Evolutionary conservation across 2,113 vertebrate genomes (phyloP).

Genomic region (Eclectus roratus): DNA sequence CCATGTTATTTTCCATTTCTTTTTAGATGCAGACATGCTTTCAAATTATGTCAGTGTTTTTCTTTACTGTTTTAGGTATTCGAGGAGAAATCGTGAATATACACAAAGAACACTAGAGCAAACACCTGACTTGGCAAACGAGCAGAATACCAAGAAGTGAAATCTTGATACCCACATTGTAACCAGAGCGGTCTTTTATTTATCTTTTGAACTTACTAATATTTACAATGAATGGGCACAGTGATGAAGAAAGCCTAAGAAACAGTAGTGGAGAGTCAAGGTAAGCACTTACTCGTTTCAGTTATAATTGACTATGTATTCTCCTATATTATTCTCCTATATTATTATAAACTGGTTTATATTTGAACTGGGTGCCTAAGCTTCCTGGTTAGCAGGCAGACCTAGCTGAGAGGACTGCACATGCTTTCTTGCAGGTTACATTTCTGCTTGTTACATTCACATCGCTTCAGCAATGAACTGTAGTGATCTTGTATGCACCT

Average conservation of each 20-base stretch:
- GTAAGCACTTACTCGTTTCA: constrained; percentile 67
- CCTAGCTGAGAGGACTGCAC: neutral
- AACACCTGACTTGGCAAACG: constrained; percentile 18
- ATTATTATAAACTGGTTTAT: neutral
- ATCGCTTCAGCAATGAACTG: neutral
- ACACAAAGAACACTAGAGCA: neutral
- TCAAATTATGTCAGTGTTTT: neutral
- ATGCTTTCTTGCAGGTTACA: neutral
- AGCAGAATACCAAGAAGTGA: constrained; percentile 51
- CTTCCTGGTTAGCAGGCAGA: neutral
- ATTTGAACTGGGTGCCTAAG: neutral
- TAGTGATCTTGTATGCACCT: neutral
- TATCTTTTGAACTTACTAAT: constrained; percentile 67
- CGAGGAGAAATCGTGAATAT: constrained; percentile 16
- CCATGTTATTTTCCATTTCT: neutral
- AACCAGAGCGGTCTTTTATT: constrained; percentile 69
- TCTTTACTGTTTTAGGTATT: constrained; percentile 48
- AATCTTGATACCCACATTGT: constrained; percentile 50
- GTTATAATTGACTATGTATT: neutral
- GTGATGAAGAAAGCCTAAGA: constrained; percentile 93
- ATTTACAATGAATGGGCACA: constrained; percentile 94
- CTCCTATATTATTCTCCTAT: fast-evolving
- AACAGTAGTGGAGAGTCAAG: constrained; percentile 97
- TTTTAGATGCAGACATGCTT: neutral
- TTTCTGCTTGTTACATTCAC: neutral